Conservation (phyloP, 2,113 vertebrate species). For the Rhabdomys dilectus region DNA sequence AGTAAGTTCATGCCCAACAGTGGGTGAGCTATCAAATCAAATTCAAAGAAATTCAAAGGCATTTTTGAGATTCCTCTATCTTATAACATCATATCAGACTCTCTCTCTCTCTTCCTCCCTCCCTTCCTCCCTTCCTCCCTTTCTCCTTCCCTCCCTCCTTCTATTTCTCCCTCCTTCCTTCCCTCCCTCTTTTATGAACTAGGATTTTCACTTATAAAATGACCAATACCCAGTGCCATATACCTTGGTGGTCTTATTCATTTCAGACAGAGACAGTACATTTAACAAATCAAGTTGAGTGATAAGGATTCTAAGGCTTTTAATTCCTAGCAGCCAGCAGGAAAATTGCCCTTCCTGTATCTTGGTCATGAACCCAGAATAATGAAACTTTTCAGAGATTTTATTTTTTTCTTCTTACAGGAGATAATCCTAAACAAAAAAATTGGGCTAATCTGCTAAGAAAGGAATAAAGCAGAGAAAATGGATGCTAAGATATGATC, state of each 20-base stretch:
- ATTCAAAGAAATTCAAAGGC: not conserved
- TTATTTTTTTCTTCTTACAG: not conserved
- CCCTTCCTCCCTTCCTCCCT: not conserved
- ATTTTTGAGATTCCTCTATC: not conserved
- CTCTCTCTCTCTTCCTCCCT: not conserved
- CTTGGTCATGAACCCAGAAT: not conserved
- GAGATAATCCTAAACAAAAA: not conserved
- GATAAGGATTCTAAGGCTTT: not conserved
- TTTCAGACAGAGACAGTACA: not conserved
- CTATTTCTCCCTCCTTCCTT: not conserved
- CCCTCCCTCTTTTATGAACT: not conserved
- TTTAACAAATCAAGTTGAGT: not conserved
- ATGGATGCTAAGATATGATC: not conserved
- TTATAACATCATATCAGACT: not conserved
- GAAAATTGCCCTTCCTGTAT: not conserved
- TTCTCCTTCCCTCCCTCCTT: not conserved
- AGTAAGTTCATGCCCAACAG: not conserved
- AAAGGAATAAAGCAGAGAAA: not conserved
- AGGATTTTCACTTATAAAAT: constrained; percentile 8
- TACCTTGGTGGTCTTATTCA: not conserved
- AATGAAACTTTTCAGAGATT: not conserved
- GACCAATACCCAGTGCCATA: not conserved
- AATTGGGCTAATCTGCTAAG: not conserved
- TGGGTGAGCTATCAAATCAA: not conserved
- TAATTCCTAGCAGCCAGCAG: not conserved